Conservation (phyloP, 2,888 invertebrate species). For the Eumerus sabulonum region DNA sequence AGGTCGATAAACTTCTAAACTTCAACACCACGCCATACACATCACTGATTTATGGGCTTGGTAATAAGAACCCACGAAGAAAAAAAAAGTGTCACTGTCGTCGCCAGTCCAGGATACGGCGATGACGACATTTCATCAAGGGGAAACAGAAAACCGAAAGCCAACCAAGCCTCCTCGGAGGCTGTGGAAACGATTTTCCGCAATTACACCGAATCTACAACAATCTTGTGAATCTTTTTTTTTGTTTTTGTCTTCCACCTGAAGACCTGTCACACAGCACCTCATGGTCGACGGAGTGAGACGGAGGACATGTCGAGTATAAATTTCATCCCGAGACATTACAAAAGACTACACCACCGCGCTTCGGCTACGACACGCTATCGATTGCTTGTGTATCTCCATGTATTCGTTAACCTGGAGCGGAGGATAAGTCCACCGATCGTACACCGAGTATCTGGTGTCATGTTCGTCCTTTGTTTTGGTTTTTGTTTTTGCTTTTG, state of each 20-base stretch:
- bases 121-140: conserved; percentile 62
- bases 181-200: conserved; percentile 53
- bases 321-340: conserved; percentile 65
- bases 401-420: too few species aligned
- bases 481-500: too few species aligned
- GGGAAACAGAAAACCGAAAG: background rate
- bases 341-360: conserved; percentile 66
- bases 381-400: too few species aligned
- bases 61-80: too few species aligned
- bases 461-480: too few species aligned
- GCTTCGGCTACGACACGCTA: too few species aligned
- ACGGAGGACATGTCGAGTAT: conserved; percentile 34
- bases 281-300: too few species aligned
- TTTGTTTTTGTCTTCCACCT: background rate
- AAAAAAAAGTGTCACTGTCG: conserved; percentile 59
- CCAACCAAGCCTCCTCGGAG: too few species aligned
- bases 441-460: too few species aligned
- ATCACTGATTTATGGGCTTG: conserved; percentile 60
- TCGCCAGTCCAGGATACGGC: conserved; percentile 9
- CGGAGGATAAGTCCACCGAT: too few species aligned
- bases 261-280: conserved; percentile 41
- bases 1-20: conserved; percentile 61
- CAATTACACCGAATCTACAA: conserved; percentile 51
- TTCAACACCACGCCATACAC: conserved; percentile 6
- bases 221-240: background rate